Evolutionary conservation across 2,888 invertebrate genomes (phyloP).

Genomic region (Latheticus oryzae): DNA sequence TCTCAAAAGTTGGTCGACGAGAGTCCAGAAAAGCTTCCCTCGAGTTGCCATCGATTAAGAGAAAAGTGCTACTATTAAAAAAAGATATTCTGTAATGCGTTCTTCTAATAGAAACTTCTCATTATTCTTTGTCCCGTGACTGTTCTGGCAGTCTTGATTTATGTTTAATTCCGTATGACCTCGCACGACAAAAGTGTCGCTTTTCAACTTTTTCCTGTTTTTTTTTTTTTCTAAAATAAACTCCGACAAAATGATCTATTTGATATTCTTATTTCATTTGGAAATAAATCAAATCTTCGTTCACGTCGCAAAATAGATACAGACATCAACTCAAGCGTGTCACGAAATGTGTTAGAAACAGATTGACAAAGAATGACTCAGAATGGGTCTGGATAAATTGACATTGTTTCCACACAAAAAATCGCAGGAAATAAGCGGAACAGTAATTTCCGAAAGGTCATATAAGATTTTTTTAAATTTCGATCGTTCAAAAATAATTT

Average conservation of each 20-base stretch:
- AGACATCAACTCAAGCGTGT: slow-evolving; percentile 11
- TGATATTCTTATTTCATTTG: slow-evolving; percentile 2
- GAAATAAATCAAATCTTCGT: neutral
- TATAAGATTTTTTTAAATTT: neutral
- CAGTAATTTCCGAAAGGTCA: neutral
- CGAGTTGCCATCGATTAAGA: slow-evolving; percentile 17
- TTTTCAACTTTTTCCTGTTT: neutral
- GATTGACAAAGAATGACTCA: no score
- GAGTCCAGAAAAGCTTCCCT: slow-evolving; percentile 6
- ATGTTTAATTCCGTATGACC: no score
- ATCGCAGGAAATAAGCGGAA: neutral
- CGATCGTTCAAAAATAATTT: neutral
- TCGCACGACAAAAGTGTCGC: no score
- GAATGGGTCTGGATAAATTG: slow-evolving; percentile 11
- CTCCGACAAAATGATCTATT: slow-evolving; percentile 1
- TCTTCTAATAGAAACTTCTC: slow-evolving; percentile 4
- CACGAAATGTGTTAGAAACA: slow-evolving; percentile 17
- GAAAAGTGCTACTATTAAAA: slow-evolving; percentile 1
- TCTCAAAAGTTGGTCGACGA: neutral
- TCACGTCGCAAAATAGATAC: slow-evolving; percentile 3
- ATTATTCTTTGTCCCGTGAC: slow-evolving; percentile 2
- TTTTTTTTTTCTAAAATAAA: neutral
- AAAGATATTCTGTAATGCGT: neutral
- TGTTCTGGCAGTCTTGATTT: neutral
- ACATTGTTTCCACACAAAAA: slow-evolving; percentile 13